phyloP scores from a whole-genome alignment of 1,140 invertebrate species.

The Aphis gossypii region DNA sequence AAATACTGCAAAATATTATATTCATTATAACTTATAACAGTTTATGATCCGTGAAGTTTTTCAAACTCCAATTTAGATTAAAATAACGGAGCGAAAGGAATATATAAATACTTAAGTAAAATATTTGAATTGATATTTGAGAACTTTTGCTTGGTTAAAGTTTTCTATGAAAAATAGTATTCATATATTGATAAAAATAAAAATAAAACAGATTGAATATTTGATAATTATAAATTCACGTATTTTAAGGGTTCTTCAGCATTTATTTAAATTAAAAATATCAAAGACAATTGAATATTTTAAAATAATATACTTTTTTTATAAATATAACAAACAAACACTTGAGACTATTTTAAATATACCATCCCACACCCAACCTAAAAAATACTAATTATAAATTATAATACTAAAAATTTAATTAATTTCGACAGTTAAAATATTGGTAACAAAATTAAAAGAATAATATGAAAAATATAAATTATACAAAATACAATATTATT shows the following conservation, averaged over 20 bases:
- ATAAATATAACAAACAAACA: no score
- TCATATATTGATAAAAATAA: not conserved
- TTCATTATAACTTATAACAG: slow-evolving; percentile 28
- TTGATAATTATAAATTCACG: not conserved
- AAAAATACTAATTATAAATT: no score
- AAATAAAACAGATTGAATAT: not conserved
- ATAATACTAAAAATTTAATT: no score
- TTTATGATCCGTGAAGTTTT: slow-evolving; percentile 28
- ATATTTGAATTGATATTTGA: slow-evolving; percentile 6
- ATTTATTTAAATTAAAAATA: not conserved
- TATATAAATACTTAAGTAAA: slow-evolving; percentile 12
- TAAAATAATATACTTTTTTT: no score
- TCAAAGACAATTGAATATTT: not conserved
- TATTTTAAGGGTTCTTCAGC: not conserved
- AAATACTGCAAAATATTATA: not conserved
- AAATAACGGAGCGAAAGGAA: not conserved
- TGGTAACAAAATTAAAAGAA: no score
- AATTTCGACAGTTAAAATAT: no score
- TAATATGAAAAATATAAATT: no score
- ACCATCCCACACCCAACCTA: no score
- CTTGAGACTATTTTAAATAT: no score
- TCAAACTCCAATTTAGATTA: slow-evolving; percentile 32
- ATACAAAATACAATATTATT: no score
- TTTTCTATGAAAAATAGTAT: not conserved
- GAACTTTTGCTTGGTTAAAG: not conserved